Evolutionary conservation across 2,797 vertebrate genomes (phyloP).

Genomic region (Allobates femoralis): DNA sequence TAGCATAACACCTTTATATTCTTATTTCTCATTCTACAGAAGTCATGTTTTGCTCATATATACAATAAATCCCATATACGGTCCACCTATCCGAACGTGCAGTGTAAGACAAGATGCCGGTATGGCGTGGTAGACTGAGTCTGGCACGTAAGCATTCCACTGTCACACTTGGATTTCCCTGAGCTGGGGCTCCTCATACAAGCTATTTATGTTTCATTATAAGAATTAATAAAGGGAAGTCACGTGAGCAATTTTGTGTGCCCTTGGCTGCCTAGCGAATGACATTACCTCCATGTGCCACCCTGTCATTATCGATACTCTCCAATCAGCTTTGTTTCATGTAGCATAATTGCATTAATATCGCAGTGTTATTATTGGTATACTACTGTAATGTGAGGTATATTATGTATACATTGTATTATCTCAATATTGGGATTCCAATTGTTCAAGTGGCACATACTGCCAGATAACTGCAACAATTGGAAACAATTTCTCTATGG

Average conservation of each 20-base stretch:
- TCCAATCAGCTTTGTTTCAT: not conserved
- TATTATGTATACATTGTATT: too few species aligned
- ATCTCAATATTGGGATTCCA: not conserved
- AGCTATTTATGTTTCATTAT: not conserved
- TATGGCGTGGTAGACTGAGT: not conserved
- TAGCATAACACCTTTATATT: too few species aligned
- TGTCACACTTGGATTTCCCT: not conserved
- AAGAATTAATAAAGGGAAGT: not conserved
- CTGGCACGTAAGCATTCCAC: conserved; percentile 14
- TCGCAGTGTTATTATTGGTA: not conserved
- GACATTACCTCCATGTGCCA: not conserved
- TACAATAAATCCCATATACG: not conserved
- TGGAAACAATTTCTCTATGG: not conserved
- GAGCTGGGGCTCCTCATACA: not conserved
- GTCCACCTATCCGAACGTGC: not conserved
- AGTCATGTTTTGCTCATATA: not conserved
- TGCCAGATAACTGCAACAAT: not conserved
- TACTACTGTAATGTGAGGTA: not conserved
- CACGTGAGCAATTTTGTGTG: not conserved
- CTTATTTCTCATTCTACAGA: not conserved
- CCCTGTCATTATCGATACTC: not conserved
- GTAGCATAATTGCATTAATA: not conserved
- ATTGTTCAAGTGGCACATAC: not conserved
- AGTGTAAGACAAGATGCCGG: not conserved
- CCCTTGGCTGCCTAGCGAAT: not conserved